Conservation (phyloP, 1,140 invertebrate genomes). For the Doryteuthis pealeii region DNA sequence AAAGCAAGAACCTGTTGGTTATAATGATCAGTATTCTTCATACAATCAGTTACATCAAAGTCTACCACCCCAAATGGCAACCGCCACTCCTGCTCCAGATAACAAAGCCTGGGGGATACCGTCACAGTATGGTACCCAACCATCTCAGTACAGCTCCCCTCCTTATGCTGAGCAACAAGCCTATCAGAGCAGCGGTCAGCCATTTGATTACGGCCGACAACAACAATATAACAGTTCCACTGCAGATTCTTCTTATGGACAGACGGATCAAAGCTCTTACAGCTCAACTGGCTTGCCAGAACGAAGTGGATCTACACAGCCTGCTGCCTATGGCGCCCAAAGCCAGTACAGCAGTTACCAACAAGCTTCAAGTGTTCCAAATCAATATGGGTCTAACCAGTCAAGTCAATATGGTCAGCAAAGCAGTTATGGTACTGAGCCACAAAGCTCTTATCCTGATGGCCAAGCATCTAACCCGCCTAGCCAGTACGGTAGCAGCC, state of each 20-base stretch:
- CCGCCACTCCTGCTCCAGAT: background rate
- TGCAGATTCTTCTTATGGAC: constrained; percentile 5
- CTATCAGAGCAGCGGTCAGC: background rate
- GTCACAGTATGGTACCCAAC: constrained; percentile 3
- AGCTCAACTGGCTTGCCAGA: constrained; percentile 1
- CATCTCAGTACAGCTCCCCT: constrained; percentile 11
- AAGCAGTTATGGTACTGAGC: constrained; percentile 1
- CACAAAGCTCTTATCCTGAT: background rate
- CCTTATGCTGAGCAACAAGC: background rate
- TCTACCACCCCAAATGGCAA: constrained; percentile 18
- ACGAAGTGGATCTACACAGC: background rate
- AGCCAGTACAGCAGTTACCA: constrained; percentile 2
- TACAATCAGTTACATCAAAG: constrained; percentile 5
- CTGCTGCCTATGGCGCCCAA: background rate
- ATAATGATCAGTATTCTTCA: constrained; percentile 16
- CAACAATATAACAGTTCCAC: constrained; percentile 12
- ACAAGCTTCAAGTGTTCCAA: background rate
- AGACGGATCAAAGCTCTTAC: constrained; percentile 15
- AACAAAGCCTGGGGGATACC: background rate
- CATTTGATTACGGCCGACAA: constrained; percentile 8
- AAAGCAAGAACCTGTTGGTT: constrained; percentile 16
- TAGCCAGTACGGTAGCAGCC: background rate
- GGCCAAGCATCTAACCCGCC: background rate
- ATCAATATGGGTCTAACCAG: background rate
- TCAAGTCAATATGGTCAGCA: background rate